These are phyloP conservation scores for Scaptodrosophila latifasciaeformis DNA, from an alignment of 2,888 invertebrate genomes.

Conservation along the genomic window DNA sequence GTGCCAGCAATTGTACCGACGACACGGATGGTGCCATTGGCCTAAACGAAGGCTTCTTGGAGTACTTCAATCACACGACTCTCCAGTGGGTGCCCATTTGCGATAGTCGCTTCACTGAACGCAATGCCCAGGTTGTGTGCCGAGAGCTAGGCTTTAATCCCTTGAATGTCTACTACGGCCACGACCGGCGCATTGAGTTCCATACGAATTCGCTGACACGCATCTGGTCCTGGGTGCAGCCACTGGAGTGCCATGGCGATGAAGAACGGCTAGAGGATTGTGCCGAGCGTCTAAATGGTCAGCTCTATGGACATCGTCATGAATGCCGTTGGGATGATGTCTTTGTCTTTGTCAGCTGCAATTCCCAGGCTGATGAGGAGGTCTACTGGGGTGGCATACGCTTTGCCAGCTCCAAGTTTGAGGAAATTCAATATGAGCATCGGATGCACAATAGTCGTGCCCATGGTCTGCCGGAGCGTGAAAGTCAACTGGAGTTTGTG, in stretches of 20 bases:
- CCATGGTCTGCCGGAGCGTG: slow-evolving; percentile 81
- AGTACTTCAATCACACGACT: slow-evolving; percentile 96
- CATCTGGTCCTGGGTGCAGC: slow-evolving; percentile 97
- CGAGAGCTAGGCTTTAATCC: slow-evolving; percentile 92
- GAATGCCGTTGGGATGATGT: slow-evolving; percentile 92
- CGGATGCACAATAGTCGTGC: slow-evolving; percentile 87
- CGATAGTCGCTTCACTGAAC: slow-evolving; percentile 94
- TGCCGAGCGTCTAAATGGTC: slow-evolving; percentile 91
- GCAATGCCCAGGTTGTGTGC: slow-evolving; percentile 98
- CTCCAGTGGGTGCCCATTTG: slow-evolving; percentile 98
- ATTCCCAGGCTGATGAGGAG: slow-evolving; percentile 77
- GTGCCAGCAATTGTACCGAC: slow-evolving; percentile 81
- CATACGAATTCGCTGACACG: slow-evolving; percentile 90
- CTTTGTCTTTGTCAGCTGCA: slow-evolving; percentile 95
- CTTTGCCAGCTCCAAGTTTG: slow-evolving; percentile 92
- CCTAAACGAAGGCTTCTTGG: slow-evolving; percentile 89
- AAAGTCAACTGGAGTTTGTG: slow-evolving; percentile 86
- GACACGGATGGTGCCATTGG: slow-evolving; percentile 73
- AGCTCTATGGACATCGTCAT: slow-evolving; percentile 88
- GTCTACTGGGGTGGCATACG: slow-evolving; percentile 98
- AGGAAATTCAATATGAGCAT: slow-evolving; percentile 88
- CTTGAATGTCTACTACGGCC: slow-evolving; percentile 90
- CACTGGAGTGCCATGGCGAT: slow-evolving; percentile 87
- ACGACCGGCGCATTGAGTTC: slow-evolving; percentile 89
- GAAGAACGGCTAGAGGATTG: slow-evolving; percentile 88